phyloP scores from a whole-genome alignment of 1,140 invertebrate species.

The Aplysia californica region DNA sequence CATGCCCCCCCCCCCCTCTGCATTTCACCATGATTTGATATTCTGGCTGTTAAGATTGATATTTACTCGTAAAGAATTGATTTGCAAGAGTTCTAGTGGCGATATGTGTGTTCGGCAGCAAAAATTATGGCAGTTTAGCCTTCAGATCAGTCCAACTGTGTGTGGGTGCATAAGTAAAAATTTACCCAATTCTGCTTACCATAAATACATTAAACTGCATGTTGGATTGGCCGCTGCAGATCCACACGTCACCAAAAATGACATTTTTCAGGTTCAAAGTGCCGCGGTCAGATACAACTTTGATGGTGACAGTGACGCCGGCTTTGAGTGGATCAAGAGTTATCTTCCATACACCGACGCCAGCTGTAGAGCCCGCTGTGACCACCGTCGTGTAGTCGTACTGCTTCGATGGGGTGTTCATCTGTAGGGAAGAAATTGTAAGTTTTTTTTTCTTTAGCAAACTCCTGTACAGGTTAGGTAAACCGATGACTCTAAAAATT shows the following conservation, averaged over 20 bases:
- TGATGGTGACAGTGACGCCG: conserved; percentile 37
- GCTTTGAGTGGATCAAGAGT: conserved; percentile 25
- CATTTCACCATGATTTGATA: no score
- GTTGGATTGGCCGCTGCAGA: conserved; percentile 64
- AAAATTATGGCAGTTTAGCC: no score
- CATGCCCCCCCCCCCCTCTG: no score
- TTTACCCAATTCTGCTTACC: conserved; percentile 31
- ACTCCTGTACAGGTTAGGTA: neutral
- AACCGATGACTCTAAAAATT: neutral
- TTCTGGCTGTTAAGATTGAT: no score
- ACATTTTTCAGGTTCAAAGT: conserved; percentile 47
- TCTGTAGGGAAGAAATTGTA: conserved; percentile 1
- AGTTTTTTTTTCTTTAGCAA: neutral
- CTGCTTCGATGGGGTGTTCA: neutral
- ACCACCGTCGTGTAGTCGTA: conserved; percentile 14
- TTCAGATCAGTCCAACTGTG: no score
- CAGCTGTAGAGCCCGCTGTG: neutral
- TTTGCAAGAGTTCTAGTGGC: no score
- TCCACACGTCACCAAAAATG: conserved; percentile 64
- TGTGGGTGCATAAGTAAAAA: no score
- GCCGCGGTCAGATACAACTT: conserved; percentile 30
- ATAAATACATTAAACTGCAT: conserved; percentile 52
- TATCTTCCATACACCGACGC: no score
- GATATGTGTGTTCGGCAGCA: no score
- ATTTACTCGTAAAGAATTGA: no score